These are phyloP conservation scores for Semicossyphus pulcher DNA, from an alignment of 2,113 vertebrate species.

Conservation along the genomic window DNA sequence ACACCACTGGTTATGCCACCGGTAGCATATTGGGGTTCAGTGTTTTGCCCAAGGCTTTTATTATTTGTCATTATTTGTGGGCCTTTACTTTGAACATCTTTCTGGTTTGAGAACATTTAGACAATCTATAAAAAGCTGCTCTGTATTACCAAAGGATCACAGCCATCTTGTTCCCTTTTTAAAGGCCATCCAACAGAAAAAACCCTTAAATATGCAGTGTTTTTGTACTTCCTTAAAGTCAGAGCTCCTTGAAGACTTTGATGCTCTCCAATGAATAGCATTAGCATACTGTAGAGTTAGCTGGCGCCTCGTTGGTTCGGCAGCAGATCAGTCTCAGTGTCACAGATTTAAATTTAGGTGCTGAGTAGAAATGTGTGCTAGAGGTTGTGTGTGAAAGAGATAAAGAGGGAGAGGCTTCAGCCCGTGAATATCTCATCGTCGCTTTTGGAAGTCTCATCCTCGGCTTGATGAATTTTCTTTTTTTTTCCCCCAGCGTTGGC, in stretches of 20 bases:
- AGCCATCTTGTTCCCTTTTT: background rate
- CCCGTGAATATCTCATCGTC: constrained; percentile 43
- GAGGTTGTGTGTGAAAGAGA: constrained; percentile 58
- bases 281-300: constrained; percentile 64
- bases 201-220: constrained; percentile 35
- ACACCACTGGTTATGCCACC: too few species aligned
- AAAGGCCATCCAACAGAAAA: background rate
- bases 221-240: constrained; percentile 39
- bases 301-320: constrained; percentile 40
- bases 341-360: constrained; percentile 69
- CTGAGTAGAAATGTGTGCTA: constrained; percentile 42
- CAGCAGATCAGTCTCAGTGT: constrained; percentile 65
- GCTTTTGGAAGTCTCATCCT: constrained; percentile 30
- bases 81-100: constrained; percentile 7
- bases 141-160: background rate
- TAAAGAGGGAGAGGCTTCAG: constrained; percentile 34
- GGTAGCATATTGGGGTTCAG: too few species aligned
- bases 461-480: constrained; percentile 30
- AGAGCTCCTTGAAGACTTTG: constrained; percentile 63
- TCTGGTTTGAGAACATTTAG: too few species aligned
- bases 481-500: background rate
- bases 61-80: constrained; percentile 19
- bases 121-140: constrained; percentile 19
- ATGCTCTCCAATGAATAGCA: constrained; percentile 61
- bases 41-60: too few species aligned